Percentiles rank a stretch among this genome's conserved stretches.
These are phyloP conservation scores for Augochlorella aurata DNA, from an alignment of 2,888 invertebrate species.

Conservation along the genomic window DNA sequence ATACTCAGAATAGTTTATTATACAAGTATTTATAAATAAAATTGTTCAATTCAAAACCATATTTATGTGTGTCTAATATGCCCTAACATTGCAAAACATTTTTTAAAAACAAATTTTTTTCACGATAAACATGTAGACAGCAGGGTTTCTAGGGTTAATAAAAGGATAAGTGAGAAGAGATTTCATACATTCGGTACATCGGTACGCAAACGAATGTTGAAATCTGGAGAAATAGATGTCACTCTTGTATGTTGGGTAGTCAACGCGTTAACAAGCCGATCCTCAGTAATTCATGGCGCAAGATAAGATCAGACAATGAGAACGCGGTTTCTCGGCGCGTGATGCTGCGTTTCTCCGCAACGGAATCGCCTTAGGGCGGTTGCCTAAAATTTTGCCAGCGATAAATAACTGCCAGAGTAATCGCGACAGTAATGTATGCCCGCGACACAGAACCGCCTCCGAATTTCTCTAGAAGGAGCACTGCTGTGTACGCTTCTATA, in stretches of 20 bases:
- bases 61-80: too few species aligned
- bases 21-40: too few species aligned
- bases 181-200: too few species aligned
- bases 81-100: too few species aligned
- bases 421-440: constrained; percentile 44
- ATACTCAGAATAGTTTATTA: too few species aligned
- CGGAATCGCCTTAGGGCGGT: constrained; percentile 2
- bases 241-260: too few species aligned
- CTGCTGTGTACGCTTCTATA: not conserved
- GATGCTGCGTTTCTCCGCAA: constrained; percentile 41
- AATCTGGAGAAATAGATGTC: not conserved
- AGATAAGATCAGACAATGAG: not conserved
- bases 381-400: constrained; percentile 50
- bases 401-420: constrained; percentile 62
- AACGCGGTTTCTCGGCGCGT: not conserved
- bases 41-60: too few species aligned
- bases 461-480: not conserved
- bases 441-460: not conserved
- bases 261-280: not conserved
- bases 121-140: too few species aligned
- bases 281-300: not conserved
- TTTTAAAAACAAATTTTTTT: too few species aligned
- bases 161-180: too few species aligned
- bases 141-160: too few species aligned
- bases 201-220: too few species aligned